Evolutionary conservation across 2,113 vertebrate genomes (phyloP).

Genomic region (Toxostoma redivivum): DNA sequence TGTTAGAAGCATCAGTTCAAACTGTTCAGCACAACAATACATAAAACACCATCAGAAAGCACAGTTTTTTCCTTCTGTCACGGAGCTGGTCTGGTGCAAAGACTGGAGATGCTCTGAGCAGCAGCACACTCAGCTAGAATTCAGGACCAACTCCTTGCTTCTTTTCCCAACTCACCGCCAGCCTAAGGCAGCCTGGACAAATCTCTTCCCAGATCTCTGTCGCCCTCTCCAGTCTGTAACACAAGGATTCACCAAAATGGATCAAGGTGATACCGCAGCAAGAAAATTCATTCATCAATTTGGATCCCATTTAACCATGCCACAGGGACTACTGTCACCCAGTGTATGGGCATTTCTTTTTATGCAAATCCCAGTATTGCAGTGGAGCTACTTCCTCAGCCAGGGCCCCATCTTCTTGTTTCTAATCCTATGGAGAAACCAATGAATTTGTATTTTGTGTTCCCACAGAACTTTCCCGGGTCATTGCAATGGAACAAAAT

Average conservation of each 20-base stretch:
- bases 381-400: neutral
- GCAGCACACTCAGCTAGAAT: neutral
- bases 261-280: neutral
- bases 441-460: neutral
- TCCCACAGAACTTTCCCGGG: neutral
- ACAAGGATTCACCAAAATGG: neutral
- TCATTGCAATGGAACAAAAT: neutral
- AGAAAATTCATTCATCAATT: neutral
- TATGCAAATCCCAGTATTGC: neutral
- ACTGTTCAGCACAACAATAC: neutral
- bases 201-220: neutral
- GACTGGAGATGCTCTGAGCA: neutral
- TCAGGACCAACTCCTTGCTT: neutral
- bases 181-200: neutral
- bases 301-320: neutral
- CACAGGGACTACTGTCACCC: neutral
- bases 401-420: neutral
- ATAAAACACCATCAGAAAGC: neutral
- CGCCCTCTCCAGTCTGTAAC: neutral
- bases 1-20: neutral
- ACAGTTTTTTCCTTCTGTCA: neutral
- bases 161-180: neutral
- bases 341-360: fast-evolving
- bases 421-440: neutral
- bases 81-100: neutral